These are phyloP conservation scores for Rhipidura dahli DNA, from an alignment of 2,113 vertebrate species.

Conservation along the genomic window DNA sequence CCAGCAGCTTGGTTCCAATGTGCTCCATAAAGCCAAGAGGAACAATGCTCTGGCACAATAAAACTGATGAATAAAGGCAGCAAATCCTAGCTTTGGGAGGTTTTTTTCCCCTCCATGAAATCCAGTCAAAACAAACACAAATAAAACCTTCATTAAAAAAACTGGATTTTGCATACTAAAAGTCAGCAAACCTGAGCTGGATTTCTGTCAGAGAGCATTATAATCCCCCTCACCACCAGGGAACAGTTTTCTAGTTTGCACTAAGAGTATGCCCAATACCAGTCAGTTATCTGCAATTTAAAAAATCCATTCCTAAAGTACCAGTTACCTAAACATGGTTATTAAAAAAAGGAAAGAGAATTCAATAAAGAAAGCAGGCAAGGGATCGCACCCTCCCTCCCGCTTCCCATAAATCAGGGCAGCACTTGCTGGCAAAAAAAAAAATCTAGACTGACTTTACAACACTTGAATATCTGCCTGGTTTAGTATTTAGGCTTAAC, in stretches of 20 bases:
- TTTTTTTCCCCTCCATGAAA: neutral
- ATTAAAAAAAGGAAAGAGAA: neutral
- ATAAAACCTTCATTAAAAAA: neutral
- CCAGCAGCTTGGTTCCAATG: neutral
- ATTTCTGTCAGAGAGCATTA: neutral
- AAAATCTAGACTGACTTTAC: slow-evolving; percentile 7
- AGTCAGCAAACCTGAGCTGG: neutral
- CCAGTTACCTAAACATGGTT: neutral
- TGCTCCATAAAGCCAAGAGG: neutral
- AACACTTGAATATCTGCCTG: slow-evolving; percentile 29
- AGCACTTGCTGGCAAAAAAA: neutral
- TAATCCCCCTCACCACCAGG: neutral
- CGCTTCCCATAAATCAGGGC: neutral
- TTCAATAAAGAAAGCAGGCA: slow-evolving; percentile 6
- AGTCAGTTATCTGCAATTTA: slow-evolving; percentile 8
- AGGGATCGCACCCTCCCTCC: neutral
- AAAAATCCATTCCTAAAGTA: slow-evolving; percentile 9
- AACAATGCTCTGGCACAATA: neutral
- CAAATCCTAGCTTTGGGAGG: neutral
- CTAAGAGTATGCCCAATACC: neutral
- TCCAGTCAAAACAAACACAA: slow-evolving; percentile 1
- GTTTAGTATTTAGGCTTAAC: slow-evolving; percentile 50
- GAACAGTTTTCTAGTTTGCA: neutral
- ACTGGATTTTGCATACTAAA: neutral
- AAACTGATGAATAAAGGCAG: neutral